Base-by-base conservation (phyloP, 2,888 invertebrate species). In the Mechanitis messenoides region DNA sequence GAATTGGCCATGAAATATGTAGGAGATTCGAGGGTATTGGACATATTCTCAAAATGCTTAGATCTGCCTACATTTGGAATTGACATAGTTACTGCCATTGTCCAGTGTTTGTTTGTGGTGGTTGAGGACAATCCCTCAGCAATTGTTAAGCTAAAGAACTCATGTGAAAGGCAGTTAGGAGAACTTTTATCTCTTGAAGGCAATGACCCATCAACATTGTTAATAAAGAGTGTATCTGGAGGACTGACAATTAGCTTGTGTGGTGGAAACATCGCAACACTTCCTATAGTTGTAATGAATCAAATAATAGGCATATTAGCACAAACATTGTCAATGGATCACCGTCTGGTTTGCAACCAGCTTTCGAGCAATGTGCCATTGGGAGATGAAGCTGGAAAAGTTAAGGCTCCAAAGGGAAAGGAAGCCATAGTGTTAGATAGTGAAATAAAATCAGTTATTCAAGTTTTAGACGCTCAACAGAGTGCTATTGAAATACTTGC, bases 401-500 rank as follows among this genome's bases (percentile, higher is more conserved):
- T 77, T 1, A 73, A 73, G 50, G 57, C 77, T 12, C 79, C 83
- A 4, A 85, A 84, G 66, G 85, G 82, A 28, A 84, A 85, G 65
- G 82, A 84, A 38, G 84, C 81, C 3, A 82, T 84, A 55, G 77
- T 79, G 2, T 75, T 91, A 12, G 91, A 91, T 33, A 87, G 82
- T 58, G 87, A 91, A 58, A 72, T 92, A 3, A 85, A 87, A 64
- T 83, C 91, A 56, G 79, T 91, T 1, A 85, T 85, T 64, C 87
- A 91, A 70, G 82, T 94, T 63, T 73, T 95, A n/a, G 91, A 92
- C 67, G 93, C 93, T 0, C 94, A 95, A 75, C 92, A 93, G 71
- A 91, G 92, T 75, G 92, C 93, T 0, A 82, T 94, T 53, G 95
- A 95, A 83, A 92, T 94, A 65, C 81, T 94, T 61, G 92, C 95